Base-by-base conservation (phyloP, 2,888 invertebrate genomes). In the Myathropa florea region DNA sequence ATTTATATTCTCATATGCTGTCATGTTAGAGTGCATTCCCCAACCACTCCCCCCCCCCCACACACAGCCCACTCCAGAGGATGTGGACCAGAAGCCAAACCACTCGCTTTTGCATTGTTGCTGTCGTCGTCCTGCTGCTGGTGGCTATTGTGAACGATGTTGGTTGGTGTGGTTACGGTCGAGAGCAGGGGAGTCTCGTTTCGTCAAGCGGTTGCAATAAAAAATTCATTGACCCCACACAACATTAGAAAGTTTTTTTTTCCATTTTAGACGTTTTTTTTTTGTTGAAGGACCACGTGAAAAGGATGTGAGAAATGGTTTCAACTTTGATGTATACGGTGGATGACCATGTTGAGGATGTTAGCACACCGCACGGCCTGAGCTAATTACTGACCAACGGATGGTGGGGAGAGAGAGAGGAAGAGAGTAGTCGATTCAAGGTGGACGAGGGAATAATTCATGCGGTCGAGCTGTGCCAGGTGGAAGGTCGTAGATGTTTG, bases 221-320 rank as follows among this genome's bases (percentile, higher is more conserved):
- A 83, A 86, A 86, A 86, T 83, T 86, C 86, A 86, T 83, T 83
- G 86, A 86, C 78, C 86, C 75, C 73, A 60, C 64, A 67, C 61
- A 78, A 65, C 67, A 81, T 85, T 78, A 83, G 86, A 78, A 73
- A 46, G 36, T 60, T 23, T 30, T 21, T 39, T 28, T 55, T 59
- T 55, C 12, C 33, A 33, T 70, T 18, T n/a, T 4, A n/a, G 4
- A 24, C 18, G 30, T 23, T 57, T 63, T 14, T 59, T 57, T 63
- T 53, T 60, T 39, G 33, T 24, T 46, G 21, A 61, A 76, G 61
- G 76, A 84, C 65, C 26, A 65, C 57, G 60, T 61, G 28, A 39
- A 68, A 68, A 77, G 59, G 71, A 77, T 65, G 65, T 65, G 73
- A 28, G 63, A 63, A 59, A 75, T 57, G 46, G 73, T 61, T 21